Evolutionary conservation across 2,888 invertebrate species (phyloP).

Genomic region (Ischnus inquisitorius): DNA sequence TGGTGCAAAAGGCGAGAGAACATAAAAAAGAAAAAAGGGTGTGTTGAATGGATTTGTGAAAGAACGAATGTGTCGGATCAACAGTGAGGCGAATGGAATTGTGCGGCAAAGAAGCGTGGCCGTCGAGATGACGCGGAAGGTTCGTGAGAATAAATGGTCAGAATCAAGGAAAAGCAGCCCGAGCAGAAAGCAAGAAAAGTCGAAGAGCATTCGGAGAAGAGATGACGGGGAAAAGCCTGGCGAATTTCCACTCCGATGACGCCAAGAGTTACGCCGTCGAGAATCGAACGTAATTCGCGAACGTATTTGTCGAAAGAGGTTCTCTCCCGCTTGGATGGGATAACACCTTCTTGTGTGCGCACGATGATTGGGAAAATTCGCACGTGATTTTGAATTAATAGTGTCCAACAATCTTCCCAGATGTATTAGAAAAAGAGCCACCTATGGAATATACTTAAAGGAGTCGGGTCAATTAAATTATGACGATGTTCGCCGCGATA

Average conservation of each 20-base stretch:
- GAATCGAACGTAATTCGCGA: constrained; percentile 42
- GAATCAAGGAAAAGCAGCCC: background rate
- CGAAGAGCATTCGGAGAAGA: background rate
- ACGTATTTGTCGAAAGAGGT: constrained; percentile 30
- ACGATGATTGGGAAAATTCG: background rate
- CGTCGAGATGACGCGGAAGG: too few relatives aligned
- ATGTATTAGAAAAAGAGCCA: background rate
- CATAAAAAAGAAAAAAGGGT: too few relatives aligned
- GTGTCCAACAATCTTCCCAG: background rate
- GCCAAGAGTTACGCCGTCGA: constrained; percentile 41
- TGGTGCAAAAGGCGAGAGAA: too few relatives aligned
- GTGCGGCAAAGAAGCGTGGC: too few relatives aligned
- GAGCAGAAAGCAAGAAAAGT: constrained; percentile 23
- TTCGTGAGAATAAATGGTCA: background rate
- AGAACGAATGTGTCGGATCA: too few relatives aligned
- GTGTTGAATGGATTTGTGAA: too few relatives aligned
- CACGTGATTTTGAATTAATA: background rate
- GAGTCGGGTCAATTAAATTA: too few relatives aligned
- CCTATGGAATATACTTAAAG: too few relatives aligned
- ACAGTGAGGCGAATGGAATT: too few relatives aligned
- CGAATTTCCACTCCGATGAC: constrained; percentile 46
- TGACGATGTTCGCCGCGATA: too few relatives aligned
- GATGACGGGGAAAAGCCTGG: constrained; percentile 4
- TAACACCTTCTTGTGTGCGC: background rate
- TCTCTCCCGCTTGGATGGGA: constrained; percentile 1